Base-by-base conservation (phyloP, 2,888 invertebrate species). In the Muscina levida region DNA sequence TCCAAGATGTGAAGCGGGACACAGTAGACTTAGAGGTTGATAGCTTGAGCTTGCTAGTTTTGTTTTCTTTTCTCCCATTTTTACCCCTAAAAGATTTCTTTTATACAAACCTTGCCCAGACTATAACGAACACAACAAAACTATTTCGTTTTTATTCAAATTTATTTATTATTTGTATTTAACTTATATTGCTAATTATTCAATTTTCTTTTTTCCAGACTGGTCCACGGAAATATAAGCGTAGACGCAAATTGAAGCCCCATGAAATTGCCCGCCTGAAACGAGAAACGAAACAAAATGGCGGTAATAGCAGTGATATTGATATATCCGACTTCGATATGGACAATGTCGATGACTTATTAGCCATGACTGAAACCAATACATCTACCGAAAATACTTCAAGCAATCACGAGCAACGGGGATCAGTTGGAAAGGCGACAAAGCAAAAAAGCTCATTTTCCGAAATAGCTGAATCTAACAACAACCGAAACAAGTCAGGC, bases 151-250 rank as follows among this genome's bases (percentile, higher is more conserved):
- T n/a, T 31, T 31, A 31, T 8, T 5, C 31, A 5, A 31, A 8
- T 31, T 31, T 31, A 5, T 8, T 31, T 31, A 3, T 31, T 5
- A 31, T 31, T 31, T 31, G 31, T 31, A 31, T 31, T 31, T 5
- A 31, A 5, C 31, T 31, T 5, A 8, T n/a, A 56, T n/a, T 11
- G 17, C 26, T 37, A 2, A 46, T 42, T 19, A 65, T 44, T 44
- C n/a, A 24, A 11, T 15, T 39, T 22, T 11, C 22, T 71, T 13
- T 59, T 13, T 8, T 85, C n/a, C n/a, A 95, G 92, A 93, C 93
- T 56, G 96, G 94, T 0, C 95, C 95, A 0, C 92, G 96, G 1
- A 96, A 96, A 86, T 96, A 96, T 89, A 96, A 96, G 88, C 92
- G 96, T 0, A 92, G 96, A 71, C 93, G 95, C 84, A 96, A 95